These are phyloP conservation scores for Trachymyrmex septentrionalis DNA, from an alignment of 1,140 invertebrate genomes.

Conservation along the genomic window DNA sequence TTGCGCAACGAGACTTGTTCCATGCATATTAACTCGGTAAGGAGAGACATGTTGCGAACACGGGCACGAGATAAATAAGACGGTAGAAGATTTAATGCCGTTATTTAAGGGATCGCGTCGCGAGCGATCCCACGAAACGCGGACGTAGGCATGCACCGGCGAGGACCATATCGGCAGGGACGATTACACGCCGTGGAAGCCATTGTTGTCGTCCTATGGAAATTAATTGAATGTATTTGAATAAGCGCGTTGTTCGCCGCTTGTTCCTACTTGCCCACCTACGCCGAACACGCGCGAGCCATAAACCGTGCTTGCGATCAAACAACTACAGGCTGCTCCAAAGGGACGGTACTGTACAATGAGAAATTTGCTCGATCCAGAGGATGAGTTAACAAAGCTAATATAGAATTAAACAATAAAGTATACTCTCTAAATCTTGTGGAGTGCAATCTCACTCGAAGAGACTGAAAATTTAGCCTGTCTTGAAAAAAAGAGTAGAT, in stretches of 20 bases:
- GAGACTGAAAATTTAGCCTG: too few species aligned
- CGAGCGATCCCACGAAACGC: slow-evolving; percentile 66
- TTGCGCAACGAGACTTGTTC: slow-evolving; percentile 23
- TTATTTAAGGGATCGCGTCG: slow-evolving; percentile 57
- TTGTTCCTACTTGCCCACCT: slow-evolving; percentile 84
- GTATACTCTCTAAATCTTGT: too few species aligned
- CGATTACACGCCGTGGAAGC: slow-evolving; percentile 81
- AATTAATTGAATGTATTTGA: slow-evolving; percentile 87
- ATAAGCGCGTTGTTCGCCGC: slow-evolving; percentile 85
- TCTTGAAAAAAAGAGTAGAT: too few species aligned
- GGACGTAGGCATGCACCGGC: slow-evolving; percentile 52
- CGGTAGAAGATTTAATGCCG: slow-evolving; percentile 70
- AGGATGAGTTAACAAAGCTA: neutral
- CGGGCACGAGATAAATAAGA: slow-evolving; percentile 65
- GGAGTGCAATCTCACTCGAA: too few species aligned
- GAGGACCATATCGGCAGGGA: slow-evolving; percentile 72
- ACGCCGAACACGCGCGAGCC: slow-evolving; percentile 81
- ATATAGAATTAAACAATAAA: neutral
- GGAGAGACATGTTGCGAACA: slow-evolving; percentile 56
- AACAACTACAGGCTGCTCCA: slow-evolving; percentile 67
- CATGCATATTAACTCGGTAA: slow-evolving; percentile 60
- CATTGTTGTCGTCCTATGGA: slow-evolving; percentile 86
- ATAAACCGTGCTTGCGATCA: slow-evolving; percentile 72
- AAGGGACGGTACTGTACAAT: neutral
- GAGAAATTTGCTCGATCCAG: neutral